Conservation (phyloP, 2,113 vertebrate species). For the Alexandromys fortis region DNA sequence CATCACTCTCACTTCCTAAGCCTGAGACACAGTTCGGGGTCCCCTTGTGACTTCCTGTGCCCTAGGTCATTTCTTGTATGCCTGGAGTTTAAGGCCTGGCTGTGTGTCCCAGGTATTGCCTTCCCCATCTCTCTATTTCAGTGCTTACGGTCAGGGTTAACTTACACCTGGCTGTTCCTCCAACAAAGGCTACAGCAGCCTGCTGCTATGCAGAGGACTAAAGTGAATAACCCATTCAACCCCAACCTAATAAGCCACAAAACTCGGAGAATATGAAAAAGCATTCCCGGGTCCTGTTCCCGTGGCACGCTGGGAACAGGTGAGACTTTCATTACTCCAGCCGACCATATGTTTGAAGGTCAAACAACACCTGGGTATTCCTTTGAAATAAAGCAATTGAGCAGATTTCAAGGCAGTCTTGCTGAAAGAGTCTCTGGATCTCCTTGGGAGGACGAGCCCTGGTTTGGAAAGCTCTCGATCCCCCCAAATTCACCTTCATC, state of each 20-base stretch:
- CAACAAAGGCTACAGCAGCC: not conserved
- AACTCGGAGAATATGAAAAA: slow-evolving; percentile 59
- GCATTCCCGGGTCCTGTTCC: not conserved
- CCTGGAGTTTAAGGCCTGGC: too few species aligned
- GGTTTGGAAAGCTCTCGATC: slow-evolving; percentile 46
- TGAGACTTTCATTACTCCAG: slow-evolving; percentile 64
- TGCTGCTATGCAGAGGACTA: not conserved
- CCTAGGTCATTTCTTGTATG: too few species aligned
- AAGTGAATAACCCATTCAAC: slow-evolving; percentile 62
- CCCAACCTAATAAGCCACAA: slow-evolving; percentile 61
- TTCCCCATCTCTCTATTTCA: not conserved
- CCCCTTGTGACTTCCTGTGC: fast-evolving
- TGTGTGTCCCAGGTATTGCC: not conserved
- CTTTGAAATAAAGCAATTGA: slow-evolving; percentile 80
- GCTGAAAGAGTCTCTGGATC: slow-evolving; percentile 59
- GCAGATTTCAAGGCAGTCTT: slow-evolving; percentile 68
- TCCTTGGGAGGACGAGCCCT: slow-evolving; percentile 18
- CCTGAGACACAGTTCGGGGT: not conserved
- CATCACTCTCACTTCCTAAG: not conserved
- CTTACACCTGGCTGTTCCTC: slow-evolving; percentile 46
- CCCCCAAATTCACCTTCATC: not conserved
- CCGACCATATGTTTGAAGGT: slow-evolving; percentile 76
- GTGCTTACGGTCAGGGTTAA: not conserved
- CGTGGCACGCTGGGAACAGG: slow-evolving; percentile 48
- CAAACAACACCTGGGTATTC: slow-evolving; percentile 76